Evolutionary conservation across 2,888 invertebrate species (phyloP), one percentile per base, ranked within the genome.

Genomic region (Apodemia mormo): DNA sequence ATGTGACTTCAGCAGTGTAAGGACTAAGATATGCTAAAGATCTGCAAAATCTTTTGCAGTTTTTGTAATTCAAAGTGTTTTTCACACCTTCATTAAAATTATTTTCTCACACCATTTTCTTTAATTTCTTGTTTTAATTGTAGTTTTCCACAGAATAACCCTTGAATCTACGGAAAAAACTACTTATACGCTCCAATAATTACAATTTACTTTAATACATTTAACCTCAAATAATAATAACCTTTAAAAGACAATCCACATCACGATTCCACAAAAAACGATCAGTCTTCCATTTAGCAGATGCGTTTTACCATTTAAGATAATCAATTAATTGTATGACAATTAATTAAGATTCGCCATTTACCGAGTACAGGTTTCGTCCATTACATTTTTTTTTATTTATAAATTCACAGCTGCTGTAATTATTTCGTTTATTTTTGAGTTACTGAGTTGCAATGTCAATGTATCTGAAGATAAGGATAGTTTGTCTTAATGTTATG

Each of bases 391-490:
- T 33, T 61, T 22, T 22, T 61, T 61, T 61, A 61, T 61, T 61
- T 61, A 61, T 61, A 14, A 61, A 30, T 61, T 61, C 61, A 61
- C 61, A 61, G 61, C 61, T 61, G 56, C 68, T 9, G 58, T 56
- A 68, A 56, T 30, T 58, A 56, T 43, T 56, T 37, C 8, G 43
- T 58, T 68, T 68, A 58, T 68, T 68, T 68, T 58, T 68, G 14
- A 33, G 33, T 30, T 30, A 61, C 49, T 14, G 14, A 30, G 33
- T 29, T 29, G 29, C 56, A 33, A 33, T 61, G 61, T 61, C 30
- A 33, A 30, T 58, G 58, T 14, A 22, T 56, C 22, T n/a, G 52
- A 12, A 54, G 54, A 40, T n/a, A 56, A 52, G n/a, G 61, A 61
- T 61, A 30, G 14, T 30, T 61, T 30, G 33, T 30, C 58, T 30